Base-by-base conservation (phyloP, 2,797 vertebrate species). In the Pipistrellus nathusii region DNA sequence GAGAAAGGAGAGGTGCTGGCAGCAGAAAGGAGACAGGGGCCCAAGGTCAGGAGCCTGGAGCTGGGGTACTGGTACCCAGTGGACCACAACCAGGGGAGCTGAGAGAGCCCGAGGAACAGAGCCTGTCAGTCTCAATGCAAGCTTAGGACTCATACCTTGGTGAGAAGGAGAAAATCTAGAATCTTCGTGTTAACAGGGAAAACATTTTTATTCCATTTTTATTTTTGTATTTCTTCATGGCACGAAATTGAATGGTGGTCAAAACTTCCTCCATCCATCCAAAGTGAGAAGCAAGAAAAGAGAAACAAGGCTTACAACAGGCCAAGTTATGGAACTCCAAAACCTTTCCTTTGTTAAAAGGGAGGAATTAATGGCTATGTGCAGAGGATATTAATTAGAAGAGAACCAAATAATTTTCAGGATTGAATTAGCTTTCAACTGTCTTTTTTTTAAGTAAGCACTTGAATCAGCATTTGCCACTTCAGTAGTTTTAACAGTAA, bases 221-320 rank as follows among this genome's bases (percentile, higher is more conserved):
- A 76, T 35, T 89, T 92, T 88, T 72, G 20, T 51, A 17, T 73
- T 62, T 64, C n/a, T 89, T 95, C 57, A 53, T 84, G 38, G 46
- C 17, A 25, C 48, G 30, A 53, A 78, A 38, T 44, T 86, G 38
- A 93, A 55, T 81, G 41, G 7, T 83, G 2, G 21, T 66, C 35
- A 89, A 23, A 83, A 21, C 12, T 69, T 25, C 8, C 44, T 82
- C 57, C 9, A 55, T 83, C 44, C 41, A 84, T 35, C 35, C 35
- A 75, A 8, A n/a, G 2, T 69, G 69, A 27, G 30, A 69, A 53
- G 27, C 53, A 87, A 57, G 32, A 80, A n/a, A 57, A 5, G 27
- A 55, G 27, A 92, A 83, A 30, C 14, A 30, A 38, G 7, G 9
- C 13, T 51, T 30, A 69, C 85, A 88, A 82, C 78, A 30, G 14